Percentiles rank a stretch among this genome's conserved stretches.
Evolutionary conservation across 2,888 invertebrate genomes (phyloP).

Genomic region (Parasteatoda lunata): DNA sequence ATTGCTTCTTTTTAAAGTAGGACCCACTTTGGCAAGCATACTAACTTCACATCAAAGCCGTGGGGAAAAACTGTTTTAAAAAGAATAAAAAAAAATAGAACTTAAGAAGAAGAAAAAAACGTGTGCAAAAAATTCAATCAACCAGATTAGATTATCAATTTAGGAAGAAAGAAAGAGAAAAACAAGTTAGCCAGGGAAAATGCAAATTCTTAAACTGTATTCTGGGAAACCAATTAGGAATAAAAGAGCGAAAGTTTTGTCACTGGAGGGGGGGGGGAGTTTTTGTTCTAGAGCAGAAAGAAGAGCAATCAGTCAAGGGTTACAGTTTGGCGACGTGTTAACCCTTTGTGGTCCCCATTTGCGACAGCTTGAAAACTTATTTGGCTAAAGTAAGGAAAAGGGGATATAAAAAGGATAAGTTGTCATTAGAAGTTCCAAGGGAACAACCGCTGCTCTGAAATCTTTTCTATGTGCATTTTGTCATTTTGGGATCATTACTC

Average conservation of each 20-base stretch:
- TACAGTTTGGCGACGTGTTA: constrained; percentile 34
- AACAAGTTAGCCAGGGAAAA: constrained; percentile 42
- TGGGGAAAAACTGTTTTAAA: no score
- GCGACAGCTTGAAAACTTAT: constrained; percentile 26
- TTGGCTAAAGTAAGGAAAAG: constrained; percentile 32
- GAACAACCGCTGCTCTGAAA: no score
- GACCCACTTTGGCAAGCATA: constrained; percentile 42
- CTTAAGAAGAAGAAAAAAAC: background rate
- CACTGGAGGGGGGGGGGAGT: constrained; percentile 12
- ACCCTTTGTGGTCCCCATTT: constrained; percentile 39
- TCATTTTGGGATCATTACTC: no score
- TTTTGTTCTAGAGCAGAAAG: constrained; percentile 3
- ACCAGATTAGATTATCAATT: constrained; percentile 68
- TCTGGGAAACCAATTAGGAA: constrained; percentile 61
- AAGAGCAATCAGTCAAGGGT: constrained; percentile 55
- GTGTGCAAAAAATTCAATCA: constrained; percentile 60
- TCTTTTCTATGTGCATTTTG: no score
- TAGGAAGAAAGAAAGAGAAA: constrained; percentile 19
- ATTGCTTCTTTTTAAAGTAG: constrained; percentile 20
- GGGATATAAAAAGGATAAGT: constrained; percentile 11
- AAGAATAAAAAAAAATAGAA: background rate
- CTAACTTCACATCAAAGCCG: background rate
- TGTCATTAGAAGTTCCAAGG: constrained; percentile 38
- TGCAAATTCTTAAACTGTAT: constrained; percentile 45
- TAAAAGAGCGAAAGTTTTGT: constrained; percentile 21